These are phyloP conservation scores for Chaetogeoica ovagalla DNA, from an alignment of 2,888 invertebrate species.

Conservation along the genomic window DNA sequence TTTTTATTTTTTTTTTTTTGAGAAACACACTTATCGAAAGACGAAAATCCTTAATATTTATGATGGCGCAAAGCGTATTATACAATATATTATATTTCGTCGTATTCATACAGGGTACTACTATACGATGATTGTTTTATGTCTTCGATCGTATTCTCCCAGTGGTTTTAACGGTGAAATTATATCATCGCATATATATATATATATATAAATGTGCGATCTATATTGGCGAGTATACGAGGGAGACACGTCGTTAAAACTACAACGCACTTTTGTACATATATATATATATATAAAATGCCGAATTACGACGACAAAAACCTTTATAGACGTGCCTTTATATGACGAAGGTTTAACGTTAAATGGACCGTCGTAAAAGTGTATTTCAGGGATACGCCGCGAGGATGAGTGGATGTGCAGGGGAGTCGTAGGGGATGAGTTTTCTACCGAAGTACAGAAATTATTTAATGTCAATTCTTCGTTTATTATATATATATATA, in stretches of 20 bases:
- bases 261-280: background rate
- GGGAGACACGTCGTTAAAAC: constrained; percentile 4
- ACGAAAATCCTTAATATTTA: too few relatives aligned
- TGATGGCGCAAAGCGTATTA: background rate
- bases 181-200: background rate
- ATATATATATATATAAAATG: background rate
- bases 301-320: background rate
- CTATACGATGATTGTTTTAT: constrained; percentile 23
- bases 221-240: too few relatives aligned
- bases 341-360: background rate
- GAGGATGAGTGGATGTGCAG: background rate
- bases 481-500: background rate
- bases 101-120: background rate
- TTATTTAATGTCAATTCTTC: constrained; percentile 11
- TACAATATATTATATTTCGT: background rate
- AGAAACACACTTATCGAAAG: too few relatives aligned
- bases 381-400: background rate
- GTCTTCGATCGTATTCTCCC: background rate
- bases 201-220: background rate
- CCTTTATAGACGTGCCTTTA: background rate
- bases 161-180: background rate
- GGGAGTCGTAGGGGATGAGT: too few relatives aligned
- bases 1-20: too few relatives aligned
- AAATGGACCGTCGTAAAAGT: background rate
- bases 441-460: background rate